Evolutionary conservation across 2,113 vertebrate species (phyloP).

Genomic region (Epinephelus lanceolatus): DNA sequence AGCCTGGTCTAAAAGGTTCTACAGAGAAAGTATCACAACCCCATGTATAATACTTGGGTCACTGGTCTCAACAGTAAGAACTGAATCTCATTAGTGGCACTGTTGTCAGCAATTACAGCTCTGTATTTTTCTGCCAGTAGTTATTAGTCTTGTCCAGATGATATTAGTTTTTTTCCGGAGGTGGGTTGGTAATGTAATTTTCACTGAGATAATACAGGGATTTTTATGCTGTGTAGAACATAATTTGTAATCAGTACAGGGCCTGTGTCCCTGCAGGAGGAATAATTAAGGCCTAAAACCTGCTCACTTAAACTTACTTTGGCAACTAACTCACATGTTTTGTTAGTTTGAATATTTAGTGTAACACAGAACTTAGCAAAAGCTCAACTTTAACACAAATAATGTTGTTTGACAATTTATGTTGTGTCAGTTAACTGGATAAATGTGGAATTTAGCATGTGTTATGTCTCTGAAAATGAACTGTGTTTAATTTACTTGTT

Average conservation of each 20-base stretch:
- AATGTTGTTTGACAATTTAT: not conserved
- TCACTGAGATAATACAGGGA: slow-evolving; percentile 13
- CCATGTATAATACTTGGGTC: not conserved
- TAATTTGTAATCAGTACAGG: not conserved
- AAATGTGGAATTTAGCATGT: not conserved
- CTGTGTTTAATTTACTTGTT: not conserved
- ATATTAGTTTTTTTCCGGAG: not conserved
- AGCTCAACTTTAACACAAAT: not conserved
- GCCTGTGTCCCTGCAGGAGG: not conserved
- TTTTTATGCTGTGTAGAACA: not conserved
- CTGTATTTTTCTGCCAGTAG: not conserved
- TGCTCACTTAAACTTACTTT: not conserved
- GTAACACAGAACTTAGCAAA: not conserved
- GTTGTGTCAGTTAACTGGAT: not conserved
- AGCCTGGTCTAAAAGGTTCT: not conserved
- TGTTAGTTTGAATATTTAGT: not conserved
- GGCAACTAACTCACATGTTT: not conserved
- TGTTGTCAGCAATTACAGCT: not conserved
- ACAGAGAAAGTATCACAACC: not conserved
- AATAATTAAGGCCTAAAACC: not conserved
- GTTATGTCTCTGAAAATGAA: not conserved
- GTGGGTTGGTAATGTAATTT: slow-evolving; percentile 6
- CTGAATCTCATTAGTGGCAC: slow-evolving; percentile 3
- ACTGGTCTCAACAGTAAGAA: not conserved
- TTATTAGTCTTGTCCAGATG: not conserved